A percentile compares a stretch with the other conserved stretches of the same genome.
Evolutionary conservation across 2,797 vertebrate genomes (phyloP).

Genomic region (Arrhamphus sclerolepis): DNA sequence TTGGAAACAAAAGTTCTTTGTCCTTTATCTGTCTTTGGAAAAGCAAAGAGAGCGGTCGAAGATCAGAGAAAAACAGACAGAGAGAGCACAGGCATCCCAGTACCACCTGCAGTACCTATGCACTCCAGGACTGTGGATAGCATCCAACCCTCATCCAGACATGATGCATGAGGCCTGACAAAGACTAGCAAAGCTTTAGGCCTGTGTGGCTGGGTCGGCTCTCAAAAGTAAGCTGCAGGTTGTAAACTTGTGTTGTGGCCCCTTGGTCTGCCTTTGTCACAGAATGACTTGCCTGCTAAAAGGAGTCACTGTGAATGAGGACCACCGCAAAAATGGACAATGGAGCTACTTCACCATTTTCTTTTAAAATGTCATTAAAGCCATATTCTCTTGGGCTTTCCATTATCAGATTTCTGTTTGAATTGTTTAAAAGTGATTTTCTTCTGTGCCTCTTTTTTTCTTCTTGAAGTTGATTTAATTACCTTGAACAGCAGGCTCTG

Average conservation of each 20-base stretch:
- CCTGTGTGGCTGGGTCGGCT: constrained; percentile 37
- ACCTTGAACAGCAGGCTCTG: constrained; percentile 72
- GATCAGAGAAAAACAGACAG: constrained; percentile 36
- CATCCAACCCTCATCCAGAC: constrained; percentile 67
- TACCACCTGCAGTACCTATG: constrained; percentile 70
- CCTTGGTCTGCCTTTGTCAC: constrained; percentile 44
- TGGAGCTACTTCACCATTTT: constrained; percentile 66
- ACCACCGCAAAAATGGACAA: constrained; percentile 38
- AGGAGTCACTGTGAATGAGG: constrained; percentile 56
- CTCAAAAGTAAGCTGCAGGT: constrained; percentile 46
- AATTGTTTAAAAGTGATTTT: constrained; percentile 74
- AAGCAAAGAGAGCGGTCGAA: constrained; percentile 25
- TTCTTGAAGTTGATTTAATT: constrained; percentile 65
- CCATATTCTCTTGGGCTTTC: constrained; percentile 78
- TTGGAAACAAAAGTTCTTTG: constrained; percentile 53
- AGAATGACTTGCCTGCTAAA: constrained; percentile 61
- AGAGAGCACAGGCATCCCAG: constrained; percentile 51
- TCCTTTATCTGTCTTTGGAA: constrained; percentile 59
- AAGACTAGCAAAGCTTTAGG: constrained; percentile 54
- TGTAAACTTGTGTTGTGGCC: constrained; percentile 50
- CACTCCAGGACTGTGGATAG: constrained; percentile 68
- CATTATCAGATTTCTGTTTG: constrained; percentile 71
- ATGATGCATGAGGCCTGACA: constrained; percentile 62
- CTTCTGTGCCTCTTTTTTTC: constrained; percentile 74
- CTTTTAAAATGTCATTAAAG: constrained; percentile 77